Evolutionary conservation across 2,797 vertebrate species (phyloP).

Genomic region (Pelochelys cantorii): DNA sequence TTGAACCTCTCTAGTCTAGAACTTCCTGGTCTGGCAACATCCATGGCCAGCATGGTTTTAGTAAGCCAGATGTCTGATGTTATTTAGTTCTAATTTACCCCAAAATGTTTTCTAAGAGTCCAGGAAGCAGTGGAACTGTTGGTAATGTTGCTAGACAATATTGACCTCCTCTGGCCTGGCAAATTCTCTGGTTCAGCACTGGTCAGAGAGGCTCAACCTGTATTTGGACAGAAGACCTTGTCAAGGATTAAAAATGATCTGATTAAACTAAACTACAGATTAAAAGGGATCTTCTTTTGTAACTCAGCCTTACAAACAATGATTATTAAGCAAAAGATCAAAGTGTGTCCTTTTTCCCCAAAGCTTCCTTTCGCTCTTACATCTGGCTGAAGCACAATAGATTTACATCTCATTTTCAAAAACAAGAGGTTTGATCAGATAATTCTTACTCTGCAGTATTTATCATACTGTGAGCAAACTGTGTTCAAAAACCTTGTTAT

Average conservation of each 20-base stretch:
- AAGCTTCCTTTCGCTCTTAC: background rate
- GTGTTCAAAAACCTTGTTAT: constrained; percentile 2
- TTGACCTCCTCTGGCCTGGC: too few relatives aligned
- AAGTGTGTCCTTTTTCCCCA: background rate
- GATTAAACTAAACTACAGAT: background rate
- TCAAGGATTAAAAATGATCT: background rate
- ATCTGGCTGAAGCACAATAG: constrained; percentile 9
- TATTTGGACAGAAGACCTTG: background rate
- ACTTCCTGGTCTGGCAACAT: too few relatives aligned
- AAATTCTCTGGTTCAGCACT: too few relatives aligned
- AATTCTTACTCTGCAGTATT: constrained; percentile 6
- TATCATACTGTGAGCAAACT: constrained; percentile 10
- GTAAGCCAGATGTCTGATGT: too few relatives aligned
- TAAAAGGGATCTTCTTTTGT: background rate
- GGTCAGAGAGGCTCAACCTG: too few relatives aligned
- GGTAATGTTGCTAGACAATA: too few relatives aligned
- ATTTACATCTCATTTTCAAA: constrained; percentile 48
- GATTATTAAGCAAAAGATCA: background rate
- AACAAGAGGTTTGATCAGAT: background rate
- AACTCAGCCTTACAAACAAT: background rate
- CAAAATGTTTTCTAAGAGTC: too few relatives aligned
- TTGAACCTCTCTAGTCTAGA: too few relatives aligned
- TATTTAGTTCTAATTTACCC: too few relatives aligned
- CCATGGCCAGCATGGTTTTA: too few relatives aligned
- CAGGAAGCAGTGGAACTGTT: too few relatives aligned